Conservation (phyloP, 2,113 vertebrate genomes). For the Indicator maculatus region DNA sequence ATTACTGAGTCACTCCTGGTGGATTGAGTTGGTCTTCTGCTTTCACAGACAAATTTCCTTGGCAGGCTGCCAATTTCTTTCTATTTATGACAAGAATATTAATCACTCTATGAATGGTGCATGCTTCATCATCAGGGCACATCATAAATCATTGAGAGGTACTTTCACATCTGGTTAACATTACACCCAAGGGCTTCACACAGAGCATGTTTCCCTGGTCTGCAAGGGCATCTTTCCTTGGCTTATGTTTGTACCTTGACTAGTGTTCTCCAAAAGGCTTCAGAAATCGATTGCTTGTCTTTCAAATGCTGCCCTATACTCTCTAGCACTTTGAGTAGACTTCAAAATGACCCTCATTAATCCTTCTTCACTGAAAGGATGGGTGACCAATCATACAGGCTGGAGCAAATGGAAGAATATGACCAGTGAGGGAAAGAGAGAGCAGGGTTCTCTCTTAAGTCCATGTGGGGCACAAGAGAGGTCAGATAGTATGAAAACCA, state of each 20-base stretch:
- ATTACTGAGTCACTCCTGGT: not conserved
- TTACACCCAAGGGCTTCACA: not conserved
- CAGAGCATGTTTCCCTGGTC: not conserved
- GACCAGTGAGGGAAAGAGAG: not conserved
- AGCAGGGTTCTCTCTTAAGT: not conserved
- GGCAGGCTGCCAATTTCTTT: not conserved
- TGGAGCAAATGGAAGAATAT: not conserved
- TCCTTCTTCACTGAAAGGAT: not conserved
- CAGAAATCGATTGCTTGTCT: not conserved
- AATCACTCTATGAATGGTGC: not conserved
- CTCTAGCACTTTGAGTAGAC: not conserved
- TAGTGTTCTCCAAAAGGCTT: not conserved
- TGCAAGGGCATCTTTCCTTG: not conserved
- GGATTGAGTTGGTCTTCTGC: not conserved
- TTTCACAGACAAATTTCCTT: not conserved
- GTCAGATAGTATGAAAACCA: not conserved
- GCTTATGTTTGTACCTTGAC: not conserved
- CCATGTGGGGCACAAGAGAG: not conserved
- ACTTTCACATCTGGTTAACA: not conserved
- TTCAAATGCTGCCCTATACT: not conserved
- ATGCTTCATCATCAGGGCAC: not conserved
- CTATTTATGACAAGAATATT: slow-evolving; percentile 22
- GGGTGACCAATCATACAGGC: not conserved
- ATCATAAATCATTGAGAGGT: not conserved
- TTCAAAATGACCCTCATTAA: not conserved